Conservation (phyloP, 2,797 vertebrate genomes). For the Pseudomugil tenellus region DNA sequence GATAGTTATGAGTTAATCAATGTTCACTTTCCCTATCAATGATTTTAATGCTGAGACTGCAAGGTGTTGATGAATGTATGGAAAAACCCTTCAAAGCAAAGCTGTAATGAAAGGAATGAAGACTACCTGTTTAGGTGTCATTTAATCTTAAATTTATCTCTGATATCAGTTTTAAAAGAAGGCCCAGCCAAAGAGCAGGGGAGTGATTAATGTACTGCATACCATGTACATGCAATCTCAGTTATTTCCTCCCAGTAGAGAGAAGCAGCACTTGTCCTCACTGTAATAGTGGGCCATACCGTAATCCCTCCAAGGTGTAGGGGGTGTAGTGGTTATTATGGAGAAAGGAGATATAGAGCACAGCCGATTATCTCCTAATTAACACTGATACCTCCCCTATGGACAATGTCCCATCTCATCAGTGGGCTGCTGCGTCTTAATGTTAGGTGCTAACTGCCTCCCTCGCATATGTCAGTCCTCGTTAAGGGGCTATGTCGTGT, state of each 20-base stretch:
- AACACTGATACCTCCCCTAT: slow-evolving; percentile 94
- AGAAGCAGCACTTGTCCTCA: slow-evolving; percentile 41
- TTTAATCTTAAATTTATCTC: slow-evolving; percentile 22
- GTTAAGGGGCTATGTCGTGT: slow-evolving; percentile 90
- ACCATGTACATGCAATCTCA: slow-evolving; percentile 55
- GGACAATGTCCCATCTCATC: slow-evolving; percentile 91
- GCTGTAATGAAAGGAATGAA: background rate
- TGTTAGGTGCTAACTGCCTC: slow-evolving; percentile 95
- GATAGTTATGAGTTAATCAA: background rate
- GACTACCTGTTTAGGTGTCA: background rate
- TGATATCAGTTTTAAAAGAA: slow-evolving; percentile 37
- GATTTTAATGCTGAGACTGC: background rate
- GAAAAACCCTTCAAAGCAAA: too few relatives aligned
- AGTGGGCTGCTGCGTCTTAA: slow-evolving; percentile 85
- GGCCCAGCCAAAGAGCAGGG: slow-evolving; percentile 33
- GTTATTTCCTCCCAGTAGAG: slow-evolving; percentile 47
- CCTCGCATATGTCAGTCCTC: slow-evolving; percentile 98
- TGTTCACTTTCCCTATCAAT: background rate
- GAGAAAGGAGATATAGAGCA: slow-evolving; percentile 77
- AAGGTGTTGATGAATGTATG: background rate
- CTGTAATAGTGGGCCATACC: slow-evolving; percentile 67
- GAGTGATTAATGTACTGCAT: slow-evolving; percentile 53
- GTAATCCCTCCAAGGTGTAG: slow-evolving; percentile 72
- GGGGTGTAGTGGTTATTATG: slow-evolving; percentile 75
- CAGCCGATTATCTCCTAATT: slow-evolving; percentile 95